Evolutionary conservation across 1,140 invertebrate genomes (phyloP).

Genomic region (Drosophila micromelanica): DNA sequence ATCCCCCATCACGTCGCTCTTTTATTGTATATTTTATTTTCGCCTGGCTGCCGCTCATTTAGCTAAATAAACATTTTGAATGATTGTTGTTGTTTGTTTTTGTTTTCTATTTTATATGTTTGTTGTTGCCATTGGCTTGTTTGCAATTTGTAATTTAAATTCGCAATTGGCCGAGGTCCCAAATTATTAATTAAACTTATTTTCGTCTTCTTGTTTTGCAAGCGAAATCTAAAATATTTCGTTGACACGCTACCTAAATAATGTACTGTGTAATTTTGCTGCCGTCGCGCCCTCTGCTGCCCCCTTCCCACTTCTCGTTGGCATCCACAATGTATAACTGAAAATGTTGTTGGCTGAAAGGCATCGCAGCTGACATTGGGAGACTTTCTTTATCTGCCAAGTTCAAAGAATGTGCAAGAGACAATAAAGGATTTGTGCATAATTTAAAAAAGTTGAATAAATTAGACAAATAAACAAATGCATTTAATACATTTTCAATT

Average conservation of each 20-base stretch:
- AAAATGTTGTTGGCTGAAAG: not conserved
- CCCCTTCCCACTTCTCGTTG: not conserved
- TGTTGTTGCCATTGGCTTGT: conserved; percentile 15
- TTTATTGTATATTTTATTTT: conserved; percentile 42
- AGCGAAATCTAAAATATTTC: conserved; percentile 15
- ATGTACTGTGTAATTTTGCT: conserved; percentile 26
- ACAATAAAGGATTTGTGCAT: conserved; percentile 9
- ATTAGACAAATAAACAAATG: not conserved
- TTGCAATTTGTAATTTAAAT: conserved; percentile 52
- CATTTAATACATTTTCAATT: conserved; percentile 1
- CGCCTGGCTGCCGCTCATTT: conserved; percentile 28
- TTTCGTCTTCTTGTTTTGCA: conserved; percentile 19
- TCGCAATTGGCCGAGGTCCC: conserved; percentile 55
- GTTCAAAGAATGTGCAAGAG: conserved; percentile 9
- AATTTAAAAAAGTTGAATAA: conserved; percentile 1
- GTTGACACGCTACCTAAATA: conserved; percentile 10
- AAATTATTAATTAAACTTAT: conserved; percentile 62
- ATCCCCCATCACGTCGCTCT: conserved; percentile 7
- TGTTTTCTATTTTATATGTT: not conserved
- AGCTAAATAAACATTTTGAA: conserved; percentile 35
- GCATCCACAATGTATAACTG: not conserved
- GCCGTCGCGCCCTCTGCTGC: not conserved
- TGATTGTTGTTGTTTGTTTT: conserved; percentile 15
- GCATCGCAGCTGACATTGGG: not conserved
- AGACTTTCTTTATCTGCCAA: not conserved